These are phyloP conservation scores for Lepidochitona cinerea DNA, from an alignment of 2,888 invertebrate species.

Conservation along the genomic window DNA sequence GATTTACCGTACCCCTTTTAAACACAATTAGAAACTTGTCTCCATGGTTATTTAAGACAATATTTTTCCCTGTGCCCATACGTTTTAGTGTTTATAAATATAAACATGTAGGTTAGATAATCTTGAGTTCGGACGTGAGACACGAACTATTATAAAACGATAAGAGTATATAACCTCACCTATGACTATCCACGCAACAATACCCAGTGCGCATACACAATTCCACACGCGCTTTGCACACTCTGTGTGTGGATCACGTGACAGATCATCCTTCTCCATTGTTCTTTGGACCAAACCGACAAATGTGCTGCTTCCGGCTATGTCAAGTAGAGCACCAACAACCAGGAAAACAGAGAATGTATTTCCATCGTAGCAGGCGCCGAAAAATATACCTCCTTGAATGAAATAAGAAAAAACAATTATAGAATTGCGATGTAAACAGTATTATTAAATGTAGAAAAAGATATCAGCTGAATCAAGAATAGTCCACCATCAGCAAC, in stretches of 20 bases:
- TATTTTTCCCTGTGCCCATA: no score
- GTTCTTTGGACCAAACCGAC: not conserved
- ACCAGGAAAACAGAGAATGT: not conserved
- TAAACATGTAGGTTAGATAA: no score
- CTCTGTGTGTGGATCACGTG: not conserved
- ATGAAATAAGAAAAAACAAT: no score
- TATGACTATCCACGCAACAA: not conserved
- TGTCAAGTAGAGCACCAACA: not conserved
- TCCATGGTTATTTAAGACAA: no score
- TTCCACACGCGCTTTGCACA: not conserved
- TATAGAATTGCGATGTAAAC: no score
- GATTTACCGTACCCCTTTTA: no score
- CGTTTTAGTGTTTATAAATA: no score
- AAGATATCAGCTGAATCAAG: not conserved
- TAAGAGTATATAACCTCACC: not conserved
- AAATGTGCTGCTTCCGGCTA: not conserved
- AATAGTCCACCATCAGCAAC: not conserved
- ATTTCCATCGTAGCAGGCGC: not conserved
- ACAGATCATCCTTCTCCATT: not conserved
- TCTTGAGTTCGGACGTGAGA: no score
- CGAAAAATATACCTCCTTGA: not conserved
- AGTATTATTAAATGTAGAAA: not conserved
- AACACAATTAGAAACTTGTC: no score
- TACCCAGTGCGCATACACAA: not conserved
- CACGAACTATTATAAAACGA: no score